Evolutionary conservation across 2,888 invertebrate genomes (phyloP), one percentile per base, ranked within the genome.

Genomic region (Xestobium rufovillosum): DNA sequence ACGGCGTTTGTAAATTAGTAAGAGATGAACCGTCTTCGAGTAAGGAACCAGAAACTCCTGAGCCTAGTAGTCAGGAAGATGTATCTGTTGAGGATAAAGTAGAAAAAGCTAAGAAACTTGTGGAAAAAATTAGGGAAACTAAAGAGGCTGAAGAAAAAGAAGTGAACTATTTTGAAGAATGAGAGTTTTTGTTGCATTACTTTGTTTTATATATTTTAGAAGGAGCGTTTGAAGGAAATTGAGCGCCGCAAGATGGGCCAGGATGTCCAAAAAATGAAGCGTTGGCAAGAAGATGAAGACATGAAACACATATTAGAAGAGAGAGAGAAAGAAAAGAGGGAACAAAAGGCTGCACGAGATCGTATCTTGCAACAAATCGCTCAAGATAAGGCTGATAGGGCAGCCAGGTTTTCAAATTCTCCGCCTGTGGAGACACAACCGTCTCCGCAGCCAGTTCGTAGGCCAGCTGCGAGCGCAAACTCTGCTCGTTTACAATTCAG

Each of bases 311-410:
- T 81, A 49, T 72, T 77, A 59, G 82, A 83, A 43, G 82, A 86
- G 42, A 70, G 84, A 28, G 76, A 78, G 51, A 80, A 77, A 38
- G 89, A 88, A 50, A 84, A 81, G 54, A 69, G 78, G 46, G 85
- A 82, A 46, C 83, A 86, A 50, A 73, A 78, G 45, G 69, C 76
- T 6, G 85, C 84, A 0, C 70, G 83, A 6, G 83, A 91, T 47
- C 75, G 82, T 34, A 80, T 92, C 11, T 66, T 81, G 40, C 80
- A 82, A 36, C 87, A 91, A 63, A 91, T 92, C 42, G 88, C 83
- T 1, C 83, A 83, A 57, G 92, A 92, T 63, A 78, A 85, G 54
- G 78, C 78, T 1, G 84, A 83, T 56, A 60, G 83, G 8, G 71
- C 73, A 17, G 65, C 72, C 12, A 67, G 59, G 45, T 67, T 66